Evolutionary conservation across 2,113 vertebrate species (phyloP).

Genomic region (Sturnus vulgaris): DNA sequence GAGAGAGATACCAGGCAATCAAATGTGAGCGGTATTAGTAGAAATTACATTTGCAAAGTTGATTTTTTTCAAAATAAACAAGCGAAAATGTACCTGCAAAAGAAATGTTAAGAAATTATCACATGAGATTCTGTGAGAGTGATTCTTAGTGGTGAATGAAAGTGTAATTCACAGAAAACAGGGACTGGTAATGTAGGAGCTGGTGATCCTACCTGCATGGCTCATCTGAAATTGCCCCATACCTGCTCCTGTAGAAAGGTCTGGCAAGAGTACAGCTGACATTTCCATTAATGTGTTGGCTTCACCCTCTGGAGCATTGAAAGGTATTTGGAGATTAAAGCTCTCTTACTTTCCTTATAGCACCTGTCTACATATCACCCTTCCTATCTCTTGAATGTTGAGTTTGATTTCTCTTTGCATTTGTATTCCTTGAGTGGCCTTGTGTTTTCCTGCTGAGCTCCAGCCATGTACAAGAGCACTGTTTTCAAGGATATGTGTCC

Average conservation of each 20-base stretch:
- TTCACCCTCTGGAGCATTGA: not conserved
- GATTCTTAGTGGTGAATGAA: not conserved
- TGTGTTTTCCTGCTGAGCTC: not conserved
- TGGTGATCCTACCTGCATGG: not conserved
- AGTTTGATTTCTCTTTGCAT: not conserved
- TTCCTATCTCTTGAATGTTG: not conserved
- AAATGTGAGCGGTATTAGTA: not conserved
- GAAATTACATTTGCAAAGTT: not conserved
- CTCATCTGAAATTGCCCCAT: not conserved
- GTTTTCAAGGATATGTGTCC: not conserved
- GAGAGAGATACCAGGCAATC: not conserved
- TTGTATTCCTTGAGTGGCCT: not conserved
- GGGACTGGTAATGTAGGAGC: not conserved
- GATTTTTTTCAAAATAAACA: not conserved
- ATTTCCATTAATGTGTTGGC: not conserved
- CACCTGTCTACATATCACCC: not conserved
- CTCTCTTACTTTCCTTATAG: not conserved
- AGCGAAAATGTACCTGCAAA: not conserved
- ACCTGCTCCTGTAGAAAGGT: not conserved
- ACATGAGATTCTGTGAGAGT: not conserved
- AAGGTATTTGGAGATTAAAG: not conserved
- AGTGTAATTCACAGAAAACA: not conserved
- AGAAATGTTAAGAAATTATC: not conserved
- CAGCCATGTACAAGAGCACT: not conserved
- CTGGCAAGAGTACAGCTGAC: not conserved